These are phyloP conservation scores for Rotaria socialis DNA, from an alignment of 2,888 invertebrate genomes.

Conservation along the genomic window DNA sequence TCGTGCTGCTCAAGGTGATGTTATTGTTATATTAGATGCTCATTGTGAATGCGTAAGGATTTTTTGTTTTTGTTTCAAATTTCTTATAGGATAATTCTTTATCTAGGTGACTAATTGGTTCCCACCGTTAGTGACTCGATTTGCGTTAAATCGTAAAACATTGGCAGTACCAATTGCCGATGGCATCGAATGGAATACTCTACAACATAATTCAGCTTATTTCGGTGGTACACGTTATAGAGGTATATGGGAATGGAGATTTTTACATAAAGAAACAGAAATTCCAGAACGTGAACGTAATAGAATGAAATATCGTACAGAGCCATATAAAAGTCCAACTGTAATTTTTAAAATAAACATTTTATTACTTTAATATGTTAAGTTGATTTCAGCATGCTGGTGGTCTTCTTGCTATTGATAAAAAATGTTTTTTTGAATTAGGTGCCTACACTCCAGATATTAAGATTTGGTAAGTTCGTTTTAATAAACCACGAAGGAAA, in stretches of 20 bases:
- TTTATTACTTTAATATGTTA: too few relatives aligned
- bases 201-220: conserved; percentile 89
- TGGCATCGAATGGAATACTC: conserved; percentile 87
- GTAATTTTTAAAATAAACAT: conserved; percentile 40
- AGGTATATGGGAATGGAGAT: conserved; percentile 99
- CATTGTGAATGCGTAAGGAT: conserved; percentile 56
- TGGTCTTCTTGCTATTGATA: conserved; percentile 93
- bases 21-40: conserved; percentile 92
- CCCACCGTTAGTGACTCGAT: conserved; percentile 26
- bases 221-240: conserved; percentile 67
- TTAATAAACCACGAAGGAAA: neutral
- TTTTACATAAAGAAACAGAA: conserved; percentile 95
- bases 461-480: conserved; percentile 44
- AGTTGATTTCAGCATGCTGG: conserved; percentile 71
- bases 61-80: conserved; percentile 22
- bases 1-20: conserved; percentile 80
- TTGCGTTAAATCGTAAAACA: conserved; percentile 40
- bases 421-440: conserved; percentile 85
- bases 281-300: conserved; percentile 77
- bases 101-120: conserved; percentile 29
- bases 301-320: conserved; percentile 74
- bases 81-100: conserved; percentile 76
- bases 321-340: conserved; percentile 87
- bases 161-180: conserved; percentile 76
- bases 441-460: conserved; percentile 89